Evolutionary conservation across 2,113 vertebrate species (phyloP).

Genomic region (Odocoileus hemionus): DNA sequence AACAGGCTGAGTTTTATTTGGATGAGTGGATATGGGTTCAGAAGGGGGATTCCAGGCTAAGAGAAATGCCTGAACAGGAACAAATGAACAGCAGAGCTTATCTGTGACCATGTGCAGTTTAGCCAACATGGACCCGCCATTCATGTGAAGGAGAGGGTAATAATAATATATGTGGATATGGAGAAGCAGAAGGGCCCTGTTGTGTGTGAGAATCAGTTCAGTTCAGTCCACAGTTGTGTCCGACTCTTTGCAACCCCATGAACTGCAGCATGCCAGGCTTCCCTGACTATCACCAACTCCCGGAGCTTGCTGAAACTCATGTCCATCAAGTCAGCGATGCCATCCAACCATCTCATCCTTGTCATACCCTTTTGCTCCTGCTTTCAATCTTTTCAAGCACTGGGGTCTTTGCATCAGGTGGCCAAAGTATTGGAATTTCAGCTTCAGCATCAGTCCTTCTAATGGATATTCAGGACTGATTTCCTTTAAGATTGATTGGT

Average conservation of each 20-base stretch:
- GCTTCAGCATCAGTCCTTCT: background rate
- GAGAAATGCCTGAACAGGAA: background rate
- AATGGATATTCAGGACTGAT: background rate
- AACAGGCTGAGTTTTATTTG: background rate
- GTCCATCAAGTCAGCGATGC: background rate
- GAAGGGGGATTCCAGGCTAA: background rate
- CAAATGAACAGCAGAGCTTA: background rate
- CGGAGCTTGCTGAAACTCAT: background rate
- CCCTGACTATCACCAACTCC: background rate
- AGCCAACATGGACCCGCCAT: background rate
- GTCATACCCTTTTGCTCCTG: background rate
- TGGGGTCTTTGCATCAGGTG: background rate
- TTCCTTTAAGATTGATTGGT: background rate
- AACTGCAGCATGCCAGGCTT: background rate
- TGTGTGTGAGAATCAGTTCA: background rate
- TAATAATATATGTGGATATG: no score
- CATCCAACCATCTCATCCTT: background rate
- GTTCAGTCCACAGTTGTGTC: background rate
- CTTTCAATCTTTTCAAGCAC: background rate
- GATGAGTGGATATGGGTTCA: background rate
- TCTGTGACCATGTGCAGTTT: background rate
- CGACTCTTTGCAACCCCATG: background rate
- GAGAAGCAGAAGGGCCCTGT: background rate
- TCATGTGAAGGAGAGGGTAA: background rate
- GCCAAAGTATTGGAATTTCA: background rate